Conservation (phyloP, 2,113 vertebrate genomes). For the Corvus cornix region DNA sequence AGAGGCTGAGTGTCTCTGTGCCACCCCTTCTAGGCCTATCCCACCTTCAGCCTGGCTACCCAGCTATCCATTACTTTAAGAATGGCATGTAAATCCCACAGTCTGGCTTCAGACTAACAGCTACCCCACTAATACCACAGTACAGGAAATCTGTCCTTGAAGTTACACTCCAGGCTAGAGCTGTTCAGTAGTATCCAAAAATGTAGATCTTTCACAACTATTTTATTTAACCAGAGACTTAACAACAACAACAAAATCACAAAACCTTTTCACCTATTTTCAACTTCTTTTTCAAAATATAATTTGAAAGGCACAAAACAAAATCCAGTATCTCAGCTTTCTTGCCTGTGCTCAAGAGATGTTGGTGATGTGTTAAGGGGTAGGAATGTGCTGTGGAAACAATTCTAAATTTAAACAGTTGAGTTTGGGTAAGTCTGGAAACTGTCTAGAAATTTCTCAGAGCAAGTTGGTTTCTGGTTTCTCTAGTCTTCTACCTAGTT, state of each 20-base stretch:
- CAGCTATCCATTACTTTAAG: background rate
- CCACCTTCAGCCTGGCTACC: background rate
- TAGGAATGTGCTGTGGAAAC: constrained; percentile 54
- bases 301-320: background rate
- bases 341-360: background rate
- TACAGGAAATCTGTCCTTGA: background rate
- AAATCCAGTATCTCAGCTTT: background rate
- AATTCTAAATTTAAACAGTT: constrained; percentile 61
- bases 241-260: background rate
- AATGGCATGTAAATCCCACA: background rate
- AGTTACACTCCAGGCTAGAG: background rate
- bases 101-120: background rate
- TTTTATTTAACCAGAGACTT: background rate
- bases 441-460: constrained; percentile 45
- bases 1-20: background rate
- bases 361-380: constrained; percentile 43
- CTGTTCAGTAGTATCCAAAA: background rate
- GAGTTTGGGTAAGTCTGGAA: constrained; percentile 45
- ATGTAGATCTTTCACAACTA: background rate
- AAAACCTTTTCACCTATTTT: background rate
- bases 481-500: background rate
- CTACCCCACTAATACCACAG: fast-evolving
- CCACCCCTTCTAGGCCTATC: background rate
- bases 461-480: background rate
- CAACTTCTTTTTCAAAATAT: background rate